Percentiles rank a stretch among this genome's conserved stretches.
These are phyloP conservation scores for Solen grandis DNA, from an alignment of 1,140 invertebrate genomes.

Conservation along the genomic window DNA sequence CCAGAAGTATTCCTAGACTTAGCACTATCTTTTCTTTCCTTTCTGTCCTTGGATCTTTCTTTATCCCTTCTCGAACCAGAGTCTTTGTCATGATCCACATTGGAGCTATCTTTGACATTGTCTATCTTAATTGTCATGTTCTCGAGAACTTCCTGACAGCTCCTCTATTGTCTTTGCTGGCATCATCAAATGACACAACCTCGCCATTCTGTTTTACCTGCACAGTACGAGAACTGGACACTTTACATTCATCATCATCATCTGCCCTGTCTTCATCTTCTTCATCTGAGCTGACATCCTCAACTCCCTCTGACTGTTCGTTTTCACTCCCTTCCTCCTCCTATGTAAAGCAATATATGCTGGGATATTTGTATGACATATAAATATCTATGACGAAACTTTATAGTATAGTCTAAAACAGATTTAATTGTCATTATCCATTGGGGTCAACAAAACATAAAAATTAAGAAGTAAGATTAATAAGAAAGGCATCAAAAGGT, in stretches of 20 bases:
- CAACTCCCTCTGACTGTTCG: background rate
- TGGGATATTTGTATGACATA: no score
- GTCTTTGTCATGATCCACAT: background rate
- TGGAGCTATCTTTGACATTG: background rate
- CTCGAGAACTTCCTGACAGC: constrained; percentile 44
- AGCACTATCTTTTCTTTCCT: constrained; percentile 20
- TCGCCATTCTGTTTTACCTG: constrained; percentile 53
- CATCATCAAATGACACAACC: constrained; percentile 58
- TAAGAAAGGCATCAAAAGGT: no score
- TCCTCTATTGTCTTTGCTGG: constrained; percentile 38
- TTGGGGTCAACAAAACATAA: no score
- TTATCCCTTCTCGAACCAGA: constrained; percentile 14
- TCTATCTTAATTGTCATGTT: constrained; percentile 52
- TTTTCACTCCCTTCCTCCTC: background rate
- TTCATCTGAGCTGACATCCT: constrained; percentile 45
- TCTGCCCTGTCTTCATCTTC: constrained; percentile 8
- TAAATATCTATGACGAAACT: no score
- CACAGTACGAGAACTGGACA: constrained; percentile 9
- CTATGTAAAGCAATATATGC: no score
- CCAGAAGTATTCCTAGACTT: background rate
- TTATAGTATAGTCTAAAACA: no score
- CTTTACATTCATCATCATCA: background rate
- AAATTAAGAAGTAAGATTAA: no score
- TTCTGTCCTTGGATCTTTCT: constrained; percentile 26
- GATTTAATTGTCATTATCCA: no score